A percentile compares a stretch with the other conserved stretches of the same genome.
These are phyloP conservation scores for Dasyornis broadbenti DNA, from an alignment of 2,113 vertebrate species.

Conservation along the genomic window DNA sequence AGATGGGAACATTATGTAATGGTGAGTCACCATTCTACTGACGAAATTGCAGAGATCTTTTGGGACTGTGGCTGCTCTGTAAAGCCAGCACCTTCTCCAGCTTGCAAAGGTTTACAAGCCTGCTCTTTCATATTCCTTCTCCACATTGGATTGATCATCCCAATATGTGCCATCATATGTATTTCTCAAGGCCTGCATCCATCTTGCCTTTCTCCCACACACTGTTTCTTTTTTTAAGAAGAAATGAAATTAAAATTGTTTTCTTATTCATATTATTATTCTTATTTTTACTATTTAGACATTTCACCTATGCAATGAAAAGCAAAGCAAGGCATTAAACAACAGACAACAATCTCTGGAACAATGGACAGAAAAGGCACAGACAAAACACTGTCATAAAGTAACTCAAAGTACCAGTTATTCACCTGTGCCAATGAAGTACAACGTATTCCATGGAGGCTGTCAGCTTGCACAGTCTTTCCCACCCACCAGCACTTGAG, in stretches of 20 bases:
- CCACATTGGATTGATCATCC: neutral
- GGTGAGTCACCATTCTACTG: neutral
- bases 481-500: neutral
- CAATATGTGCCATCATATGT: fast-evolving
- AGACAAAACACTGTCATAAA: neutral
- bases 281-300: neutral
- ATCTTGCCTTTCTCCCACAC: neutral
- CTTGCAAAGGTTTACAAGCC: neutral
- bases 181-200: neutral
- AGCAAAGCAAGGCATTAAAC: neutral
- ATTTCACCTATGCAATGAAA: neutral
- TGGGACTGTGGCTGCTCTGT: neutral
- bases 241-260: neutral
- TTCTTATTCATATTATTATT: neutral
- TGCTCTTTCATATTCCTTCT: neutral
- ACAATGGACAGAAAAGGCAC: neutral
- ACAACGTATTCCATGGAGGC: neutral
- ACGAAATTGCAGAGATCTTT: neutral
- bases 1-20: neutral
- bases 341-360: neutral
- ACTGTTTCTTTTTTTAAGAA: neutral
- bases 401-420: neutral
- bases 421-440: neutral
- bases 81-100: neutral
- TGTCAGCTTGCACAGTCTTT: neutral